These are phyloP conservation scores for Muntiacus muntjak DNA, from an alignment of 2,113 vertebrate species.

Conservation along the genomic window DNA sequence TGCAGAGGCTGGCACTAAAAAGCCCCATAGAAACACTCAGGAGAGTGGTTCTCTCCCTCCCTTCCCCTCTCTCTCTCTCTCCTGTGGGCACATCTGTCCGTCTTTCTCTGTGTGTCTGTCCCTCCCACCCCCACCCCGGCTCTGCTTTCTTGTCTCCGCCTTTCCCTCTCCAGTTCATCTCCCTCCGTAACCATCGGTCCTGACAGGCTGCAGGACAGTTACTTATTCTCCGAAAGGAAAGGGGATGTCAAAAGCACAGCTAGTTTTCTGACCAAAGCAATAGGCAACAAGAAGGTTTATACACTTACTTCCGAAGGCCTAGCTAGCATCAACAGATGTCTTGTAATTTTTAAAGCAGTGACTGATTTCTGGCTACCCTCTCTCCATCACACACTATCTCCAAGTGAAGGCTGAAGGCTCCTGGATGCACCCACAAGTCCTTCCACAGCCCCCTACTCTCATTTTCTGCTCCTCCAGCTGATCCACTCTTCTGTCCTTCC, in stretches of 20 bases:
- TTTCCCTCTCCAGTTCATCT: neutral
- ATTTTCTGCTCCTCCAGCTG: neutral
- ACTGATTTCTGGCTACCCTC: neutral
- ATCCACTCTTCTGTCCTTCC: neutral
- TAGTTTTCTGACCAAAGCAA: conserved; percentile 22
- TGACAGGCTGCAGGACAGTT: neutral
- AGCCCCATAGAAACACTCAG: neutral
- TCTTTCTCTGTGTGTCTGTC: neutral
- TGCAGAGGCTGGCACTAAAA: neutral
- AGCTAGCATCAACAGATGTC: neutral
- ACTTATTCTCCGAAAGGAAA: conserved; percentile 11
- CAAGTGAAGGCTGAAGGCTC: neutral
- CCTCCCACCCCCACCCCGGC: neutral
- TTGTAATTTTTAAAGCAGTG: conserved; percentile 24
- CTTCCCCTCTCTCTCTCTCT: no score
- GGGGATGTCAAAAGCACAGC: neutral
- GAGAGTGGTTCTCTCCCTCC: neutral
- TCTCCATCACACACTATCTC: neutral
- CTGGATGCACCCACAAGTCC: neutral
- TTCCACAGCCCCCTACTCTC: neutral
- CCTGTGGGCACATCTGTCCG: neutral
- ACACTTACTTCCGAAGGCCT: conserved; percentile 14
- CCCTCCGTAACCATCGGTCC: neutral
- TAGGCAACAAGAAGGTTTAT: neutral
- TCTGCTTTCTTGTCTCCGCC: neutral